Conservation (phyloP, 2,797 vertebrate species). For the Fistularia tabacaria region DNA sequence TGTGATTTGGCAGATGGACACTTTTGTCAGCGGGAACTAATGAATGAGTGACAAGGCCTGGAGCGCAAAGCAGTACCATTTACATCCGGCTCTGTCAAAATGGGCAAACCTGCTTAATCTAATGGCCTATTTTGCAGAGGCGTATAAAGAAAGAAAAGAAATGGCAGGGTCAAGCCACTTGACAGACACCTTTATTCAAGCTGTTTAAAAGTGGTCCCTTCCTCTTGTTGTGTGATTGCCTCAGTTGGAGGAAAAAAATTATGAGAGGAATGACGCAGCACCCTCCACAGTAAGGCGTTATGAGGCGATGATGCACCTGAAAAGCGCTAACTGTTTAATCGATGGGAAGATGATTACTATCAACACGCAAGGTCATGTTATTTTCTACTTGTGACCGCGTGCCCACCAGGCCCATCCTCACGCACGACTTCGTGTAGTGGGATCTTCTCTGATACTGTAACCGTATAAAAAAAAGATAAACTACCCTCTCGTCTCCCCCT, state of each 20-base stretch:
- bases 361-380: slow-evolving; percentile 11
- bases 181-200: slow-evolving; percentile 27
- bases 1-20: slow-evolving; percentile 14
- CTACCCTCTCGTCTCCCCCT: not conserved
- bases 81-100: slow-evolving; percentile 19
- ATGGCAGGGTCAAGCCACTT: slow-evolving; percentile 37
- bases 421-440: not conserved
- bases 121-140: slow-evolving; percentile 8
- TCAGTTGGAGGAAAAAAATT: slow-evolving; percentile 12
- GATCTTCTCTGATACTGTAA: not conserved
- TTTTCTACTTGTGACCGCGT: not conserved
- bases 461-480: not conserved
- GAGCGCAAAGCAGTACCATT: slow-evolving; percentile 17
- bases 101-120: slow-evolving; percentile 33
- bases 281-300: slow-evolving; percentile 12
- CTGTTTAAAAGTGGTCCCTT: slow-evolving; percentile 15
- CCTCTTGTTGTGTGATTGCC: slow-evolving; percentile 15
- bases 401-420: slow-evolving; percentile 1
- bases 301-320: slow-evolving; percentile 55
- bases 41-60: slow-evolving; percentile 23
- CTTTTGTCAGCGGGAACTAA: slow-evolving; percentile 20
- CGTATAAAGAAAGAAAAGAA: slow-evolving; percentile 21
- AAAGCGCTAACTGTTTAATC: slow-evolving; percentile 28
- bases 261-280: slow-evolving; percentile 16
- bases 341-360: slow-evolving; percentile 24